These are phyloP conservation scores for Odontamblyopus lacepedii DNA, from an alignment of 2,797 vertebrate species.

Conservation along the genomic window DNA sequence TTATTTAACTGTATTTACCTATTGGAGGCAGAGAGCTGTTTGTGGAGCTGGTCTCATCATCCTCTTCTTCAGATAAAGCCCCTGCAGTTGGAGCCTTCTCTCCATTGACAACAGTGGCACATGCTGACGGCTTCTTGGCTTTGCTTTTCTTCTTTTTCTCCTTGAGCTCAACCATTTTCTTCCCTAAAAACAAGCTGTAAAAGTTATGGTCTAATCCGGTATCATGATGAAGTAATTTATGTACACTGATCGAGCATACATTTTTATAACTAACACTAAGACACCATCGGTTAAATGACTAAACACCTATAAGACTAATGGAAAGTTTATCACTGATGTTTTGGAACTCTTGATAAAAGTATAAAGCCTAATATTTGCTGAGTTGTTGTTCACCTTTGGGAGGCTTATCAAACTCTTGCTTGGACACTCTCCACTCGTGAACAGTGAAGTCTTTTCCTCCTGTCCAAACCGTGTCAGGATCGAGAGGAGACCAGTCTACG, in stretches of 20 bases:
- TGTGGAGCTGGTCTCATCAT: constrained; percentile 58
- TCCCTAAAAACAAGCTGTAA: constrained; percentile 72
- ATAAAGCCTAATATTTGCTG: neutral
- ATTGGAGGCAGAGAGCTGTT: constrained; percentile 29
- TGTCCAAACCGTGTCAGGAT: constrained; percentile 88
- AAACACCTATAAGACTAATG: too few species aligned
- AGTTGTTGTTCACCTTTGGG: constrained; percentile 82
- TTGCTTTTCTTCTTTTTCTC: constrained; percentile 92
- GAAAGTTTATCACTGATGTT: too few species aligned
- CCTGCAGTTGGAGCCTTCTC: constrained; percentile 54
- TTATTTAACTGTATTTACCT: constrained; percentile 65
- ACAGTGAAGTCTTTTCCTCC: constrained; percentile 95
- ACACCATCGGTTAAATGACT: too few species aligned
- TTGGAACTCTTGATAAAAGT: too few species aligned
- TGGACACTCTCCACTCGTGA: constrained; percentile 88
- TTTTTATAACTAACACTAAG: too few species aligned
- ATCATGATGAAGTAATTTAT: too few species aligned
- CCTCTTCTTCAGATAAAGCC: constrained; percentile 78
- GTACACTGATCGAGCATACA: too few species aligned
- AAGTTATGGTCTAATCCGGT: too few species aligned
- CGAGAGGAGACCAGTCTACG: constrained; percentile 91
- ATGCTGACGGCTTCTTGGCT: constrained; percentile 67
- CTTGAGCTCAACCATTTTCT: constrained; percentile 85
- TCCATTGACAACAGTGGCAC: constrained; percentile 61
- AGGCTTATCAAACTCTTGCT: constrained; percentile 86